These are phyloP conservation scores for Ceratina japonica DNA, from an alignment of 1,140 invertebrate species.

Conservation along the genomic window DNA sequence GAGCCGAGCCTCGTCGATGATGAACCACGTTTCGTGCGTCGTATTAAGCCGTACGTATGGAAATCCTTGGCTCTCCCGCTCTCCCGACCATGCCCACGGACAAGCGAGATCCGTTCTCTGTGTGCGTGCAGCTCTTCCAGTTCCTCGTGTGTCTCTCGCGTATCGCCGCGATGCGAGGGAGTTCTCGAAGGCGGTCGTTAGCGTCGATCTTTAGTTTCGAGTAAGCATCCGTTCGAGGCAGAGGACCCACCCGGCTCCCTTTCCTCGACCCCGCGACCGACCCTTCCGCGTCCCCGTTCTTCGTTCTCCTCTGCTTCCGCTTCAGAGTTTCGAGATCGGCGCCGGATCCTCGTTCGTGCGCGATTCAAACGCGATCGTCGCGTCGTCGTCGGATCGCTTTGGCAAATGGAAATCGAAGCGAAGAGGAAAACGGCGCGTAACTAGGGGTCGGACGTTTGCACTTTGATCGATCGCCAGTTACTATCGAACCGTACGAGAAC, in stretches of 20 bases:
- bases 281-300: too few relatives aligned
- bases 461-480: neutral
- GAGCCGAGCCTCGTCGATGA: conserved; percentile 49
- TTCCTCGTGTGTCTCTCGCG: conserved; percentile 25
- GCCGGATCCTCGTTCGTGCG: neutral
- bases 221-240: conserved; percentile 56
- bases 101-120: neutral
- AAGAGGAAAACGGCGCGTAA: neutral
- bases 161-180: conserved; percentile 58
- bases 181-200: conserved; percentile 61
- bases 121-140: conserved; percentile 25
- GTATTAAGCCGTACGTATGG: conserved; percentile 39
- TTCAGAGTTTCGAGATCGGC: neutral
- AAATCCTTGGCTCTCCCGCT: conserved; percentile 41
- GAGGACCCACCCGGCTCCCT: conserved; percentile 42
- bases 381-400: neutral
- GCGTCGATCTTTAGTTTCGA: conserved; percentile 57
- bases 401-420: neutral
- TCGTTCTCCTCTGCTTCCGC: conserved; percentile 7
- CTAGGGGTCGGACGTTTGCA: neutral
- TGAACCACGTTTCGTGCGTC: conserved; percentile 40
- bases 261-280: neutral
- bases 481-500: neutral
- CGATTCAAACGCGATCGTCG: too few relatives aligned
- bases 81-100: neutral